Evolutionary conservation across 2,113 vertebrate species (phyloP).

Genomic region (Salvator merianae): DNA sequence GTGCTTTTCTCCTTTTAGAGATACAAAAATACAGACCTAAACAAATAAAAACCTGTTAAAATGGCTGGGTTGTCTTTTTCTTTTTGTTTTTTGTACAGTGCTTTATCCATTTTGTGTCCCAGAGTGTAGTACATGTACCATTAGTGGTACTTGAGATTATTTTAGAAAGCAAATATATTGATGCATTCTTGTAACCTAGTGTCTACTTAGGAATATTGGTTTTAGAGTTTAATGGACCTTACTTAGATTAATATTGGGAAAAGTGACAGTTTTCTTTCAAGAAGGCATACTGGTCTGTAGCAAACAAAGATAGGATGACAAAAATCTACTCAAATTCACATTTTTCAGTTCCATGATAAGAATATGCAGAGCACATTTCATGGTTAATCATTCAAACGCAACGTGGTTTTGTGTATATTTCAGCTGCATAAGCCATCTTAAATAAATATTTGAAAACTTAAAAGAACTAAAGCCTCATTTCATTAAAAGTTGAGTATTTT

Average conservation of each 20-base stretch:
- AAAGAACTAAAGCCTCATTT: slow-evolving; percentile 58
- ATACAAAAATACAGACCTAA: too few species aligned
- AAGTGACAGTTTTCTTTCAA: background rate
- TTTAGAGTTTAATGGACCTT: background rate
- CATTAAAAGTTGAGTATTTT: slow-evolving; percentile 75
- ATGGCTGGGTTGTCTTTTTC: too few species aligned
- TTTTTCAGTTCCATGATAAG: background rate
- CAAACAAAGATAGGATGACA: background rate
- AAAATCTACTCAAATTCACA: background rate
- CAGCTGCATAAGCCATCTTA: background rate
- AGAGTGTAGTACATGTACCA: background rate
- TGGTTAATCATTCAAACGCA: background rate
- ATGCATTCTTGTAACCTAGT: background rate
- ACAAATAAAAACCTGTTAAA: background rate
- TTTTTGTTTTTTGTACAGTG: too few species aligned
- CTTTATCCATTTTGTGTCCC: background rate
- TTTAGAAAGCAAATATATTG: too few species aligned
- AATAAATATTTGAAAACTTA: background rate
- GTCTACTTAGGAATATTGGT: background rate
- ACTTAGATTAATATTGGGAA: too few species aligned
- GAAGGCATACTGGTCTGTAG: background rate
- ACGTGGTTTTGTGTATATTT: background rate
- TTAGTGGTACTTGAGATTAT: too few species aligned
- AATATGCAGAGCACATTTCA: background rate
- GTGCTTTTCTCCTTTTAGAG: background rate